Evolutionary conservation across 1,140 invertebrate species (phyloP).

Genomic region (Neuroterus valhalla): DNA sequence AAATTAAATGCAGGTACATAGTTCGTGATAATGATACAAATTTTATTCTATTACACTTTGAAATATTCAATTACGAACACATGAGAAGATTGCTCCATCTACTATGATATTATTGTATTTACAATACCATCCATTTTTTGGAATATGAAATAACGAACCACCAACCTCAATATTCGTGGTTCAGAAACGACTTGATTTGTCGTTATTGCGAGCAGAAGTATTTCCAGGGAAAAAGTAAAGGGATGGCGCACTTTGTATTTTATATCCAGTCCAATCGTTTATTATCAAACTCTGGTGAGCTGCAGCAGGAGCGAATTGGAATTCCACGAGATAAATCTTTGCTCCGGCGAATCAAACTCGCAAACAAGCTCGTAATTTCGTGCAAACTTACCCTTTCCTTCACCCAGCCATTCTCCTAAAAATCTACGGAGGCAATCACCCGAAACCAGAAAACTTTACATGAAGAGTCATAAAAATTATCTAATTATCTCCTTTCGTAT

Average conservation of each 20-base stretch:
- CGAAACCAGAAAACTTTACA: conserved; percentile 37
- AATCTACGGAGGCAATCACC: neutral
- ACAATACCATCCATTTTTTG: too few species aligned
- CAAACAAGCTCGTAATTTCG: conserved; percentile 47
- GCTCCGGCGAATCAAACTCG: conserved; percentile 38
- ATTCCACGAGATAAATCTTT: conserved; percentile 44
- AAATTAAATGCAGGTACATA: too few species aligned
- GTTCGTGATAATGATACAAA: too few species aligned
- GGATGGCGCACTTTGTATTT: conserved; percentile 1
- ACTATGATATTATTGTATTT: too few species aligned
- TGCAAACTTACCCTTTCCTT: conserved; percentile 13
- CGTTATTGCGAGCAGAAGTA: neutral
- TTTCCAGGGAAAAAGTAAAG: neutral
- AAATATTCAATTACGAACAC: too few species aligned
- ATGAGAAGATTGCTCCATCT: too few species aligned
- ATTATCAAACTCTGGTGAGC: conserved; percentile 17
- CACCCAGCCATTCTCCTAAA: neutral
- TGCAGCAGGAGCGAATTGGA: conserved; percentile 39
- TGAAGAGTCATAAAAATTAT: conserved; percentile 17
- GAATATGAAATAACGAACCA: too few species aligned
- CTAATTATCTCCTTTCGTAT: conserved; percentile 8
- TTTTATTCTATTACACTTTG: too few species aligned
- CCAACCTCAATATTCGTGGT: neutral
- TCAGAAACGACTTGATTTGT: neutral
- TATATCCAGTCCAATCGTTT: conserved; percentile 23